These are phyloP conservation scores for Hycleus phaleratus DNA, from an alignment of 1,140 invertebrate species.

Conservation along the genomic window DNA sequence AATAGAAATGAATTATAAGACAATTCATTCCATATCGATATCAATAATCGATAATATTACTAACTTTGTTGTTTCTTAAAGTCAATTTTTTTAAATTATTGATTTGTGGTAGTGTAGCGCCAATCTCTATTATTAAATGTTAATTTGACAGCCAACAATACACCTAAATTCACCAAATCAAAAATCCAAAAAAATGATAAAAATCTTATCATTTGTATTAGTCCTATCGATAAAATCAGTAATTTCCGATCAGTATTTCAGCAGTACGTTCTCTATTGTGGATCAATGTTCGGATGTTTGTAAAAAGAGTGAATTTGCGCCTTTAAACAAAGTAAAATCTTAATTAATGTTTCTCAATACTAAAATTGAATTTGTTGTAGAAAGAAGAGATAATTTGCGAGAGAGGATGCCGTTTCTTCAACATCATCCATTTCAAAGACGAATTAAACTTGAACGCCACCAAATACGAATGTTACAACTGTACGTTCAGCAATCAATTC, in stretches of 20 bases:
- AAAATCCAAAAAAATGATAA: background rate
- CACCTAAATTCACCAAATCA: background rate
- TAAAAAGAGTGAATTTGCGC: background rate
- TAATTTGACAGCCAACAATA: no score
- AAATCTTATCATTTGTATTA: background rate
- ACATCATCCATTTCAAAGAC: conserved; percentile 24
- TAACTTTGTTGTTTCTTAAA: no score
- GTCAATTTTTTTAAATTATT: no score
- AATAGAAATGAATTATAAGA: no score
- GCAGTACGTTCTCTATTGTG: background rate
- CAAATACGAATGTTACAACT: conserved; percentile 23
- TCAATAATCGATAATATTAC: no score
- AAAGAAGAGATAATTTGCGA: conserved; percentile 25
- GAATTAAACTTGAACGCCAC: conserved; percentile 21
- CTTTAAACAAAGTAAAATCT: background rate
- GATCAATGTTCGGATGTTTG: background rate
- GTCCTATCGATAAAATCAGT: background rate
- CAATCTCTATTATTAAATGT: no score
- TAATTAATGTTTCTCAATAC: background rate
- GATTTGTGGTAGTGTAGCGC: no score
- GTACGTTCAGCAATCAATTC: conserved; percentile 13
- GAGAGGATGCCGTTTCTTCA: conserved; percentile 28
- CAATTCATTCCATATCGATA: no score
- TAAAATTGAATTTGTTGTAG: background rate
- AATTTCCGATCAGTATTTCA: background rate